Evolutionary conservation across 2,797 vertebrate species (phyloP), one percentile per base, ranked within the genome.

Genomic region (Sebastes minor): DNA sequence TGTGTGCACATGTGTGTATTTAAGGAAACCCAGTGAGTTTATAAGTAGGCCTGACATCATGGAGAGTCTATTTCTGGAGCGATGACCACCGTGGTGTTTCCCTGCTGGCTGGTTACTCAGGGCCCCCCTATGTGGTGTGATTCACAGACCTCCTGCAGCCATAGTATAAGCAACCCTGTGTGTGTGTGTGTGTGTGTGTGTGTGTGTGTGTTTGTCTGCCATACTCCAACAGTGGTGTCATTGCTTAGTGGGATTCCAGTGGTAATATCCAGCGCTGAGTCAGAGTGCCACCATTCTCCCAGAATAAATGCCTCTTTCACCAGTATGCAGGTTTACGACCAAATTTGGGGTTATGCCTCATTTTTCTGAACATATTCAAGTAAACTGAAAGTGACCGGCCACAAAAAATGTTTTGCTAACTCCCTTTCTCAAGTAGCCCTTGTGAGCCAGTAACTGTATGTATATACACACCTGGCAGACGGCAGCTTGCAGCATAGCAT

Each of bases 401-500:
- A 42, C 25, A 12, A 52, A 35, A 30, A 30, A 27, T 74, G 2
- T 38, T 63, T 70, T 14, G 2, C 8, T 28, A n/a, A 64, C 65
- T 46, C 22, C 11, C 18, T 65, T 49, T 30, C 33, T 62, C 16
- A 38, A 5, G 11, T 30, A 59, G 13, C 38, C n/a, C 12, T 18
- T 59, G 46, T 38, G n/a, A 35, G 27, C 28, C 14, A 32, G 11
- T 23, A 18, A 55, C 65, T 55, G 23, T 25, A 8, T 3, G 23
- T 25, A 8, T 3, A 27, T 46, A 74, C 82, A 72, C 91, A 99
- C 98, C 97, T 99, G 97, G 87, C 98, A 99, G 69, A 98, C 98
- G 2, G 96, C 95, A 78, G 97, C 98, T 92, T 99, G 98, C 76
- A 99, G 96, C 98, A 99, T 98, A 0, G 98, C 98, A 64, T 99